Percentiles rank a stretch among this genome's conserved stretches.
Conservation (phyloP, 2,113 vertebrate genomes). For the Cinclus cinclus region DNA sequence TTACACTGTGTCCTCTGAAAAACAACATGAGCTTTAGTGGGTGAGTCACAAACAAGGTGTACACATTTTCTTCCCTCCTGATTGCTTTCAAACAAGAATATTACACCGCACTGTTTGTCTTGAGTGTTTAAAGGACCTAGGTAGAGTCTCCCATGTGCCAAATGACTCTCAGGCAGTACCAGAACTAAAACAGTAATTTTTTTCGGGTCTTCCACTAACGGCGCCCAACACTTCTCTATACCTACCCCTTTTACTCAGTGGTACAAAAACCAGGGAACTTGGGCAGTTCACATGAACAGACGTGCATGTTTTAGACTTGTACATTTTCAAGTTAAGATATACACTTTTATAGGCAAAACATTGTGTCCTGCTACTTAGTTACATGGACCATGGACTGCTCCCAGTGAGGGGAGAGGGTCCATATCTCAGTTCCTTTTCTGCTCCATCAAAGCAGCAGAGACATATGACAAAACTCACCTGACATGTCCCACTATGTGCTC, state of each 20-base stretch:
- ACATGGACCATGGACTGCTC: rapidly evolving
- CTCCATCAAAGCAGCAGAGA: not conserved
- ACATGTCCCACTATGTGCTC: not conserved
- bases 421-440: not conserved
- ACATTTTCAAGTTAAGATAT: not conserved
- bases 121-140: not conserved
- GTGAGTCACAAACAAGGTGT: not conserved
- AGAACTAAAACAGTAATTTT: not conserved
- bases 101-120: not conserved
- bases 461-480: not conserved
- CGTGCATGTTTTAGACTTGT: not conserved
- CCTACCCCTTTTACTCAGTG: not conserved
- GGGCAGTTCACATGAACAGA: not conserved
- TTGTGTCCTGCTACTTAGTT: not conserved
- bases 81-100: not conserved
- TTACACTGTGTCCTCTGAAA: not conserved
- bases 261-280: not conserved
- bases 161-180: not conserved
- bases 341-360: not conserved
- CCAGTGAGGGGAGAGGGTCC: not conserved
- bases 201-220: not conserved
- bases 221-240: not conserved
- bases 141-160: not conserved
- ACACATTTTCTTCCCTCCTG: not conserved
- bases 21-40: not conserved